Evolutionary conservation across 2,888 invertebrate species (phyloP), one percentile per base, ranked within the genome.

Genomic region (Phaedon cochleariae): DNA sequence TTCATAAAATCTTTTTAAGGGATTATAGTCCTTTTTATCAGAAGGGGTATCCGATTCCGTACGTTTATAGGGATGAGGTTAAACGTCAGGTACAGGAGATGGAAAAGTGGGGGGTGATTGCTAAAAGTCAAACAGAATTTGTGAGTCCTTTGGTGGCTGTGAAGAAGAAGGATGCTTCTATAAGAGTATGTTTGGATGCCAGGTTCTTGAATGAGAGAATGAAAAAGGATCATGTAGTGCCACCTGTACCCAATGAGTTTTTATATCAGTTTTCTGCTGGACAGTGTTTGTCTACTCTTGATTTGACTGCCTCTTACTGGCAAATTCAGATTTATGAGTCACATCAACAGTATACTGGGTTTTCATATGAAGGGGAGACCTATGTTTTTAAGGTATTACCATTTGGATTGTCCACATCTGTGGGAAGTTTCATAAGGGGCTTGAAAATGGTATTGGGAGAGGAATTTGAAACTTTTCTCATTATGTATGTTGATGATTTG

Each of bases 91-190:
- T 60, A 2, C 7, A 37, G 12, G 60, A 61, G 45, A 61, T 61
- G 61, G 22, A 34, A 6, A 51, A 60, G 31, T 61, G 53, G 61
- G 61, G 61, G 61, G 61, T 61, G 0, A 45, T 61, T 9, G 15
- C 5, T 22, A 21, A 12, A n/a, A 2, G 12, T 18, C n/a, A 17
- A 51, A 51, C 51, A 12, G 31, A 53, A 29, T 53, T 12, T 53
- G 9, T 53, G 6, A 53, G 53, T 29, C n/a, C 53, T n/a, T 29
- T 53, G 1, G 34, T 15, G 1, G 45, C 45, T 1, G 58, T 58
- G 1, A 41, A 21, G 17, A 58, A 58, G 22, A 10, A 46, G 2
- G 22, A 58, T 45, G 21, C 17, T 10, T 21, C 12, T 2, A 17
- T 37, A 17, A 17, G 46, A 12, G 58, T 58, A 1, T 18, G 58